These are phyloP conservation scores for Ailurus styani DNA, from an alignment of 2,113 vertebrate species.

Conservation along the genomic window DNA sequence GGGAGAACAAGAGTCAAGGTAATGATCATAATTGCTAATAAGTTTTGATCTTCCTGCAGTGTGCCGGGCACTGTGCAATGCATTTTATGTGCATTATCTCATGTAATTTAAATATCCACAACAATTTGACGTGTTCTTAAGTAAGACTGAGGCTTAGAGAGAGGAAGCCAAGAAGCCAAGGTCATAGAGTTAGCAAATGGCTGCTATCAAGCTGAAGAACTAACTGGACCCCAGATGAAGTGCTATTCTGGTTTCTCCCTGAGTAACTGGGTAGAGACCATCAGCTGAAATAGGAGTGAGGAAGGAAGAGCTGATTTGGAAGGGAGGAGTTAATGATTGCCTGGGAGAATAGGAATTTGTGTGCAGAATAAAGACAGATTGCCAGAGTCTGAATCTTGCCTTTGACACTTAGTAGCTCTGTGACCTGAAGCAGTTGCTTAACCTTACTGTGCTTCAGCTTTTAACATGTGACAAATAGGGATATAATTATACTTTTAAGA, in stretches of 20 bases:
- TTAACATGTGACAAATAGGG: neutral
- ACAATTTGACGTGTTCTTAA: neutral
- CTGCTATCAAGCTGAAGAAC: neutral
- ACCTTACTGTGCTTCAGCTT: neutral
- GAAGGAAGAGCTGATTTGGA: neutral
- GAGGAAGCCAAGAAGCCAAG: neutral
- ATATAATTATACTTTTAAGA: neutral
- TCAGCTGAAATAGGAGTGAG: conserved; percentile 16
- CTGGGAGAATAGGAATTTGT: neutral
- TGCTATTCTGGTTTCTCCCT: neutral
- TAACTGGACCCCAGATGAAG: neutral
- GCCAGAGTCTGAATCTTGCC: neutral
- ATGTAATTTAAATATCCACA: conserved; percentile 16
- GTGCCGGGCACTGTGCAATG: neutral
- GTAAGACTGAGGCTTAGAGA: neutral
- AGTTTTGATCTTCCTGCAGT: neutral
- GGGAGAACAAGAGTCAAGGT: neutral
- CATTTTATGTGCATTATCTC: neutral
- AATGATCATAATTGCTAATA: neutral
- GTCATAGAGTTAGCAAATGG: neutral
- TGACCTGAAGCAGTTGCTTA: neutral
- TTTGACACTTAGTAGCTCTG: neutral
- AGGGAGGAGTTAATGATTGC: neutral
- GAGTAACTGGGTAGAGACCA: neutral
- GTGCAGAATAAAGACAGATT: neutral